Percentiles rank a stretch among this genome's conserved stretches.
Conservation (phyloP, 1,140 invertebrate species). For the honey bee (Apis mellifera) region DNA sequence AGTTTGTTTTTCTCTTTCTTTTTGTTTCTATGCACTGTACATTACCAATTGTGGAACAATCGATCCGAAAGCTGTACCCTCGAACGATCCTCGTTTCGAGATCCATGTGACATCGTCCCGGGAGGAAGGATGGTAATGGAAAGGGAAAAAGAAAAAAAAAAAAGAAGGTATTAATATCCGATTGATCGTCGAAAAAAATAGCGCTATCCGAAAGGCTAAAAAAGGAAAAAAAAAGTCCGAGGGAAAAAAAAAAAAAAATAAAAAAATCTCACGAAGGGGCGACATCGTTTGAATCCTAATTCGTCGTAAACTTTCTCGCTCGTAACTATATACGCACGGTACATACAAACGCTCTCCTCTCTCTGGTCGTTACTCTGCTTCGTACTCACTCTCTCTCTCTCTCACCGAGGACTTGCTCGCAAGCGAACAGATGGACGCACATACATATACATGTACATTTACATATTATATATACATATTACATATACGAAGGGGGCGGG, state of each 20-base stretch:
- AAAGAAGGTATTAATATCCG: conserved; percentile 6
- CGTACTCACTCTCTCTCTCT: too few species aligned
- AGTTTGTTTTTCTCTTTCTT: not conserved
- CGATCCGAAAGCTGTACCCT: conserved; percentile 7
- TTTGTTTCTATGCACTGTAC: not conserved
- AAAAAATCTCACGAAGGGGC: conserved; percentile 44
- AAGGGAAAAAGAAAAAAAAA: not conserved
- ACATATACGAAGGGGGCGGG: not conserved
- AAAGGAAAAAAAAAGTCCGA: not conserved
- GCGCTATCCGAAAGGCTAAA: conserved; percentile 18
- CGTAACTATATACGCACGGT: conserved; percentile 49
- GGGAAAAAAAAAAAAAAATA: not conserved
- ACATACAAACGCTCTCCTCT: conserved; percentile 52
- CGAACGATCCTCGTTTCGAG: not conserved
- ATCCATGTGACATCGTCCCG: conserved; percentile 25
- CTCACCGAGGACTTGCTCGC: conserved; percentile 17
- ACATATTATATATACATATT: conserved; percentile 13
- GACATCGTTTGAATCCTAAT: conserved; percentile 55
- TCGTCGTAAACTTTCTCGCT: conserved; percentile 59
- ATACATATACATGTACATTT: conserved; percentile 28
- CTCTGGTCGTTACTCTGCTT: conserved; percentile 45
- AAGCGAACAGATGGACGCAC: conserved; percentile 26
- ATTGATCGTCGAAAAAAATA: conserved; percentile 6
- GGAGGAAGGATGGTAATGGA: not conserved
- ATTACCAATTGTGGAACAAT: not conserved